Evolutionary conservation across 2,888 invertebrate genomes (phyloP).

Genomic region (Drosophila maculinotata): DNA sequence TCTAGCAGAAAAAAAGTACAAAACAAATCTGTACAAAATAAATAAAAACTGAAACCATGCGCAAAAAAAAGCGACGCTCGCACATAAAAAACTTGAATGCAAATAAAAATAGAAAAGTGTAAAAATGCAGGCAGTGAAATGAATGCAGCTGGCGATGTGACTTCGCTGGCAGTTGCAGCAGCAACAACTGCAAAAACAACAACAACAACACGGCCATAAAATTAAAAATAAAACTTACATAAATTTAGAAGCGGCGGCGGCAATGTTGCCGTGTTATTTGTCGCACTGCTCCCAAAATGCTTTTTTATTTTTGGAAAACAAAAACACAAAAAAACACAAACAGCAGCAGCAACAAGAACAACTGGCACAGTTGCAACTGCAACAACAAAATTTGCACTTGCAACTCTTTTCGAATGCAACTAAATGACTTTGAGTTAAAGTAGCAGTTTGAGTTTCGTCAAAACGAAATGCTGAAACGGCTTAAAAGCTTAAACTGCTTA

Average conservation of each 20-base stretch:
- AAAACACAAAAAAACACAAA: constrained; percentile 34
- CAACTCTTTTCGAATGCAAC: constrained; percentile 7
- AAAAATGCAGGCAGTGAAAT: constrained; percentile 50
- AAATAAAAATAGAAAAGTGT: constrained; percentile 58
- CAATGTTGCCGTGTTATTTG: constrained; percentile 42
- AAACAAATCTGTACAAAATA: background rate
- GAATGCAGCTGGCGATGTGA: constrained; percentile 55
- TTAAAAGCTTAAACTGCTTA: constrained; percentile 9
- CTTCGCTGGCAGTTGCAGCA: constrained; percentile 50
- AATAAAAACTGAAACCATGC: constrained; percentile 28
- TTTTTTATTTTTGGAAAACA: constrained; percentile 75
- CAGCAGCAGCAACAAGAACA: constrained; percentile 20
- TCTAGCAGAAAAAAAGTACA: constrained; percentile 12
- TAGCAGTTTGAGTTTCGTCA: background rate
- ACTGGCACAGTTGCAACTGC: constrained; percentile 15
- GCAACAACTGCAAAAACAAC: constrained; percentile 16
- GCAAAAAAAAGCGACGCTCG: constrained; percentile 21
- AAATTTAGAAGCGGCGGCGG: constrained; percentile 67
- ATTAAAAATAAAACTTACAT: constrained; percentile 80
- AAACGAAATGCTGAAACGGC: constrained; percentile 7
- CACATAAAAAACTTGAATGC: constrained; percentile 51
- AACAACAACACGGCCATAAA: constrained; percentile 62
- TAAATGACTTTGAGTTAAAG: constrained; percentile 18
- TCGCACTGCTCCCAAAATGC: constrained; percentile 75
- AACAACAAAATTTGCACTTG: constrained; percentile 17